Evolutionary conservation across 2,888 invertebrate species (phyloP), one percentile per base, ranked within the genome.

Genomic region (Acanthoscelides obtectus): DNA sequence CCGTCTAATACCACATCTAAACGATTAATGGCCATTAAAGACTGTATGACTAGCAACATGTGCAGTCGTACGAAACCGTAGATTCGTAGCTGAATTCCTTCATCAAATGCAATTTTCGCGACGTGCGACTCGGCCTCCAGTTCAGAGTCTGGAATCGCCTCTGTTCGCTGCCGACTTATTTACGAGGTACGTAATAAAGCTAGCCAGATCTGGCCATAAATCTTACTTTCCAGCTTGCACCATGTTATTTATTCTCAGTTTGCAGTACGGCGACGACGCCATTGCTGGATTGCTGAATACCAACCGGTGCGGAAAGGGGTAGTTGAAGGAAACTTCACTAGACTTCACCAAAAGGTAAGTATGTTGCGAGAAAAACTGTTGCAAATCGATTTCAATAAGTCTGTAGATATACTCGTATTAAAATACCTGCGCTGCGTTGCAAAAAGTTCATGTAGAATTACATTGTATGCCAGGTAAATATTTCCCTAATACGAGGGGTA

Each of bases 131-230:
- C 45, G 45, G 12, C 45, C n/a, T n/a, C n/a, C n/a, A n/a, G n/a
- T n/a, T n/a, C n/a, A n/a, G n/a, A 45, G 45, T 45, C 45, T 45
- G 45, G 45, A 45, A 45, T 45, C 45, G 45, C 45, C 45, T n/a
- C 17, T n/a, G 65, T n/a, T n/a, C n/a, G n/a, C n/a, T 25, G 25
- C 17, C 22, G 65, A 70, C 63, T 70, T 70, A 70, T 70, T 70
- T 70, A 70, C 70, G 70, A 22, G n/a, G 66, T 70, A 70, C 70
- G 70, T 70, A 70, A 70, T 70, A 70, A 70, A 70, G 70, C 70
- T 27, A 22, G 70, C 65, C 70, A 64, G 70, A 20, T 65, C 22
- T 21, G 66, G 70, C 70, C 70, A 65, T 70, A 70, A 70, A 70
- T 70, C 70, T 70, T 70, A 70, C 70, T 70, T 70, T 70, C 65